Evolutionary conservation across 2,113 vertebrate species (phyloP).

Genomic region (Eubucco bourcierii): DNA sequence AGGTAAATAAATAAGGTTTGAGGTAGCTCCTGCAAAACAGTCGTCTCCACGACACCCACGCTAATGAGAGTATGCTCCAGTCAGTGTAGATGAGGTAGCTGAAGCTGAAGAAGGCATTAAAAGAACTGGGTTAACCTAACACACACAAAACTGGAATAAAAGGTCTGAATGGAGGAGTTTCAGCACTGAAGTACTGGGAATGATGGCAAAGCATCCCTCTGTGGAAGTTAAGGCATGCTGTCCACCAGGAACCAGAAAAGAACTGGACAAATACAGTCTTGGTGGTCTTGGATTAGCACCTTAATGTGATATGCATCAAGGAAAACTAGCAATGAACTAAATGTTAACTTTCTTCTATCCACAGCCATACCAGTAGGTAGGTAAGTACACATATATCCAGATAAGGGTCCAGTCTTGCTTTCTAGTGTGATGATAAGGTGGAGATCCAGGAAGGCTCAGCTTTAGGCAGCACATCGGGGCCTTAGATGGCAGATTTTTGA

Average conservation of each 20-base stretch:
- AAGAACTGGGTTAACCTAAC: neutral
- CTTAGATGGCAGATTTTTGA: neutral
- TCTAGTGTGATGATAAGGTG: neutral
- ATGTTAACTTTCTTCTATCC: neutral
- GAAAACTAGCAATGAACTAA: neutral
- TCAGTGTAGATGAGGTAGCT: neutral
- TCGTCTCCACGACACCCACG: neutral
- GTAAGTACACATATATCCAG: neutral
- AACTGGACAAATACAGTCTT: neutral
- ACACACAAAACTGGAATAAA: neutral
- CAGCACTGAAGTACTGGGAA: neutral
- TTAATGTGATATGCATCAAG: neutral
- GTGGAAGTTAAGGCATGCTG: neutral
- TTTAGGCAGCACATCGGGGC: neutral
- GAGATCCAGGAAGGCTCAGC: neutral
- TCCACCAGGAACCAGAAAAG: neutral
- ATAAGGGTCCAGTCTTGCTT: neutral
- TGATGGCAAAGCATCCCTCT: neutral
- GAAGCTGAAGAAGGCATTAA: neutral
- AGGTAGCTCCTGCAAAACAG: neutral
- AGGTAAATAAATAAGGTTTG: neutral
- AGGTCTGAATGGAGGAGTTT: neutral
- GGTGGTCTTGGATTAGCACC: neutral
- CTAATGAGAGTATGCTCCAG: neutral
- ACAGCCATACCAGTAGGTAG: neutral